Evolutionary conservation across 2,888 invertebrate genomes (phyloP).

Genomic region (Bedellia somnulentella): DNA sequence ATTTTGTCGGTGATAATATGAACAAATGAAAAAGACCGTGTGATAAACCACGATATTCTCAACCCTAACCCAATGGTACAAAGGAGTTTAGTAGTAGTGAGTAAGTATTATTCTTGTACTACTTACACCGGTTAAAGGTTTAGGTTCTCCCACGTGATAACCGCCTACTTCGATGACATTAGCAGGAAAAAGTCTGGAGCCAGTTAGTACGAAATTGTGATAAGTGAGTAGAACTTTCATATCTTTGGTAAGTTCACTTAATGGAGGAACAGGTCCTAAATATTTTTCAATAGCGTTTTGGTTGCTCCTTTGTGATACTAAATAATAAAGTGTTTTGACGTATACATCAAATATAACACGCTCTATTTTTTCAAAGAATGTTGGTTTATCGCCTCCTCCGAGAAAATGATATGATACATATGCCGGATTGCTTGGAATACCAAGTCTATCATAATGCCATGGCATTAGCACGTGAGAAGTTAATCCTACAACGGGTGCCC

Average conservation of each 20-base stretch:
- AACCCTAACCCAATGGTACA: too few species aligned
- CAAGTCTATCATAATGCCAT: slow-evolving; percentile 56
- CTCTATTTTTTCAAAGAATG: slow-evolving; percentile 43
- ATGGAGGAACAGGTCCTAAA: slow-evolving; percentile 46
- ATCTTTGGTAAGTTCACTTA: slow-evolving; percentile 50
- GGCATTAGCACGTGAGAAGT: slow-evolving; percentile 60
- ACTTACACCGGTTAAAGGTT: slow-evolving; percentile 48
- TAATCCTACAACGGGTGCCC: slow-evolving; percentile 56
- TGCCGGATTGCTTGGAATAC: slow-evolving; percentile 61
- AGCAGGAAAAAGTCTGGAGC: slow-evolving; percentile 56
- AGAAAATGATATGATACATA: slow-evolving; percentile 56
- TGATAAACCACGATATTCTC: too few species aligned
- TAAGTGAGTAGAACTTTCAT: slow-evolving; percentile 62
- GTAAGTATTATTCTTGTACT: too few species aligned
- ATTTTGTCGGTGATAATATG: too few species aligned
- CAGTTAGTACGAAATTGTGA: slow-evolving; percentile 62
- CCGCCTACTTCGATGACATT: slow-evolving; percentile 68
- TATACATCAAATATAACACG: slow-evolving; percentile 29
- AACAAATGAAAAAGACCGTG: too few species aligned
- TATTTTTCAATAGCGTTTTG: slow-evolving; percentile 26
- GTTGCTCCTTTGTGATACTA: slow-evolving; percentile 18
- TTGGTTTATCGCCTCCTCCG: slow-evolving; percentile 48
- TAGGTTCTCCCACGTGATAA: slow-evolving; percentile 46
- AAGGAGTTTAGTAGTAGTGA: too few species aligned
- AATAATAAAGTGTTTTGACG: slow-evolving; percentile 15